Evolutionary conservation across 2,888 invertebrate species (phyloP).

Genomic region (Camptogramma bilineatum): DNA sequence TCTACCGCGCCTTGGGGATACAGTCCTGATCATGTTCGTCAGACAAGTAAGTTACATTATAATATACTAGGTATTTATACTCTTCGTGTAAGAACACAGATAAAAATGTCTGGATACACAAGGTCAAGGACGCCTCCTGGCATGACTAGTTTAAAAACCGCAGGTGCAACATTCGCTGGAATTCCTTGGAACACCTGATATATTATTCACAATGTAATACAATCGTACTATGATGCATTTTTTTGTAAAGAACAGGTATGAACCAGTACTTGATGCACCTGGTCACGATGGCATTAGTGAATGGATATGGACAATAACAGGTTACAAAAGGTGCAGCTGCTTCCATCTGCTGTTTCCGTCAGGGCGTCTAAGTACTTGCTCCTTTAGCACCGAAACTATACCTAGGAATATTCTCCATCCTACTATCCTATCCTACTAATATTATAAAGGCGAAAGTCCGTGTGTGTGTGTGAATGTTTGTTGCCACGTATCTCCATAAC

Average conservation of each 20-base stretch:
- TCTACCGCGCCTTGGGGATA: no score
- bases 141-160: conserved; percentile 24
- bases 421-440: no score
- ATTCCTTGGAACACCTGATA: conserved; percentile 34
- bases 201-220: conserved; percentile 33
- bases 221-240: conserved; percentile 17
- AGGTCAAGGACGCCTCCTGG: conserved; percentile 29
- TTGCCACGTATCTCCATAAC: no score
- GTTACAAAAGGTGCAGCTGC: conserved; percentile 25
- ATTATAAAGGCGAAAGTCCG: no score
- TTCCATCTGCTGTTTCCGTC: conserved; percentile 3
- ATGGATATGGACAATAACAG: conserved; percentile 15
- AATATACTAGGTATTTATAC: no score
- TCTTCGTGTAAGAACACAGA: no score
- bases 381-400: no score
- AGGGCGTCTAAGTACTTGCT: background rate
- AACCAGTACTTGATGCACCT: conserved; percentile 30
- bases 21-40: no score
- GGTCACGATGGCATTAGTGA: conserved; percentile 16
- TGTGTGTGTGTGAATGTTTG: no score
- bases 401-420: no score
- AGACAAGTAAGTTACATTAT: no score
- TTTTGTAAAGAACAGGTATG: conserved; percentile 7
- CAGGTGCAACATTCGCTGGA: conserved; percentile 32
- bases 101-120: background rate